These are phyloP conservation scores for Rhinogobio ventralis DNA, from an alignment of 2,797 vertebrate species.

Conservation along the genomic window DNA sequence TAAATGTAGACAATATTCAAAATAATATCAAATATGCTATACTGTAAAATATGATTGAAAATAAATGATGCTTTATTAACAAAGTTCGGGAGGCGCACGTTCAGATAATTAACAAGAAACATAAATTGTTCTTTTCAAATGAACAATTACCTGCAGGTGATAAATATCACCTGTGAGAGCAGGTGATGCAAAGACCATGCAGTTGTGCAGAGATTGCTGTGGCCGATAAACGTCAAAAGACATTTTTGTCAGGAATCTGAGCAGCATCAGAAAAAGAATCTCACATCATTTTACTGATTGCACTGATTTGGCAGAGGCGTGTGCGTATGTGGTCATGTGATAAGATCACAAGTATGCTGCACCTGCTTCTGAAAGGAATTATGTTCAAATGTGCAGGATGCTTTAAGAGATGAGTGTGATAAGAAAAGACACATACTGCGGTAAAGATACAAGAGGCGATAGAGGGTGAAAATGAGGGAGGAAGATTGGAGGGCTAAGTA, in stretches of 20 bases:
- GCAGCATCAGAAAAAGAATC: background rate
- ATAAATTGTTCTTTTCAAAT: background rate
- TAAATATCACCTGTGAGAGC: conserved; percentile 19
- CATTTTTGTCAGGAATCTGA: conserved; percentile 48
- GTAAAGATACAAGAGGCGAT: background rate
- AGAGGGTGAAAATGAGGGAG: background rate
- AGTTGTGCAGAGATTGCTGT: conserved; percentile 52
- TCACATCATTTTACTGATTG: background rate
- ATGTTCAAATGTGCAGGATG: background rate
- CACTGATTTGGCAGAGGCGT: background rate
- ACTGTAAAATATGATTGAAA: too few species aligned
- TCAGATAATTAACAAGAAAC: too few species aligned
- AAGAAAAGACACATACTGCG: background rate
- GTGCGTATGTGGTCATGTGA: background rate
- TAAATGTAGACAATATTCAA: too few species aligned
- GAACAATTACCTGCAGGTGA: background rate
- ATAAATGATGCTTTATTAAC: too few species aligned
- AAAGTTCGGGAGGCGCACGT: too few species aligned
- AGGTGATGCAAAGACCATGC: conserved; percentile 64
- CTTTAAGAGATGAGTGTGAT: background rate
- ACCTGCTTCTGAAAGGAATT: conserved; percentile 14
- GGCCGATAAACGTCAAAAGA: conserved; percentile 56
- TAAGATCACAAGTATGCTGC: background rate
- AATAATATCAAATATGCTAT: too few species aligned
- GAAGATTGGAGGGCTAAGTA: background rate